A percentile compares a stretch with the other conserved stretches of the same genome.
These are phyloP conservation scores for Hiodon alosoides DNA, from an alignment of 2,113 vertebrate genomes.

Conservation along the genomic window DNA sequence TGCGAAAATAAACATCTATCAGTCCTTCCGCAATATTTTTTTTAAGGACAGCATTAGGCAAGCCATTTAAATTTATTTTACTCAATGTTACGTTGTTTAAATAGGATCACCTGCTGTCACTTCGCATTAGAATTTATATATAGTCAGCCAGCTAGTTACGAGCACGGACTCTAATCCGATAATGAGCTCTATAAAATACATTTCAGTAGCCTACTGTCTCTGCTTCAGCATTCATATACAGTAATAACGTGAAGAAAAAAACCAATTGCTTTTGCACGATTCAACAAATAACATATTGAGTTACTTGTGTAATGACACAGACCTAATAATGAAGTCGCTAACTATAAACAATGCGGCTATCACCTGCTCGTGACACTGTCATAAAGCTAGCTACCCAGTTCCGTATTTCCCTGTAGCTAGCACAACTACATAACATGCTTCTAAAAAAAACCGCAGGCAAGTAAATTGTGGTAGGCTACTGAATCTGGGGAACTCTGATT, in stretches of 20 bases:
- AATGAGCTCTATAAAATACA: slow-evolving; percentile 42
- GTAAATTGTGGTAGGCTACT: neutral
- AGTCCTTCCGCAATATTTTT: no score
- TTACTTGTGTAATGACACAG: no score
- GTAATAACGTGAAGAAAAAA: neutral
- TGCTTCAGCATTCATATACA: neutral
- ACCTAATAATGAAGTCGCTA: no score
- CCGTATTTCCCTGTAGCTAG: neutral
- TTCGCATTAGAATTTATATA: slow-evolving; percentile 13
- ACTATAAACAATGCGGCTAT: neutral
- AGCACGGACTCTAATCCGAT: slow-evolving; percentile 45
- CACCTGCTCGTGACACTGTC: neutral
- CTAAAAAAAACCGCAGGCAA: neutral
- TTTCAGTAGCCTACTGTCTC: neutral
- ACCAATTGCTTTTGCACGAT: no score
- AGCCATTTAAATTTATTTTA: no score
- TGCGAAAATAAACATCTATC: no score
- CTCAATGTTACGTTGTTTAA: no score
- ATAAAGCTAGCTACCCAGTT: neutral
- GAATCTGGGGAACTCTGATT: neutral
- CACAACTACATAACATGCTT: no score
- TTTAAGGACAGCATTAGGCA: no score
- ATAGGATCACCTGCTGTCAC: neutral
- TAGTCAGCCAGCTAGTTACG: slow-evolving; percentile 7
- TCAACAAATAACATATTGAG: no score